Base-by-base conservation (phyloP, 2,797 vertebrate genomes). In the Pelochelys cantorii region DNA sequence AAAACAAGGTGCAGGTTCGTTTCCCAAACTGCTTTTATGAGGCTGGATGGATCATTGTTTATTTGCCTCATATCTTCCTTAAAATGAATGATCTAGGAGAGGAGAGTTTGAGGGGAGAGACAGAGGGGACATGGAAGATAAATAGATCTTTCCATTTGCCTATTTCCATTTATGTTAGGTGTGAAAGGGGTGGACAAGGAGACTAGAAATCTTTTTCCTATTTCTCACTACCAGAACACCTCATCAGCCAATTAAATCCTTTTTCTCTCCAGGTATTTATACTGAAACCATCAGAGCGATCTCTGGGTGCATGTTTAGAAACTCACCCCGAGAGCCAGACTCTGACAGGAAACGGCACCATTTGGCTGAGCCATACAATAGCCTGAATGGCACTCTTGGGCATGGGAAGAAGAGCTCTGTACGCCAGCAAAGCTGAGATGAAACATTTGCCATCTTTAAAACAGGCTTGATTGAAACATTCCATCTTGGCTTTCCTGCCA, bases 331-430 rank as follows among this genome's bases (percentile, higher is more conserved):
- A 75, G 56, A 25, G 4, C 5, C 0, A 1, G 52, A 29, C 42
- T 23, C 57, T 22, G 7, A 18, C 34, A 42, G 79, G 8, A 7
- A 23, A 42, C 6, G 37, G 11, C 34, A 4, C 0, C 1, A 31
- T 23, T 68, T 71, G 14, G 7, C 37, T 3, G 1, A 3, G 1
- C 15, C 3, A 0, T 0, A 1, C 25, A 0, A 0, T 3, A 0
- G 2, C 1, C 11, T 0, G 2, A 34, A 11, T 71, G 68, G 65
- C 5, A 68, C 65, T 68, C 34, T 8, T 1, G 31, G 17, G 7
- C 54, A 2, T 3, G 0, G 5, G 7, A 15, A 2, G 10, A 27
- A 0, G 2, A 2, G 15, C 34, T 37, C 29, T 52, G 62, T 1
- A 2, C 8, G 10, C 4, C 0, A 18, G 1, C 12, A 11, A 54